Evolutionary conservation across 2,797 vertebrate genomes (phyloP), one percentile per base, ranked within the genome.

Genomic region (Hemibagrus guttatus): DNA sequence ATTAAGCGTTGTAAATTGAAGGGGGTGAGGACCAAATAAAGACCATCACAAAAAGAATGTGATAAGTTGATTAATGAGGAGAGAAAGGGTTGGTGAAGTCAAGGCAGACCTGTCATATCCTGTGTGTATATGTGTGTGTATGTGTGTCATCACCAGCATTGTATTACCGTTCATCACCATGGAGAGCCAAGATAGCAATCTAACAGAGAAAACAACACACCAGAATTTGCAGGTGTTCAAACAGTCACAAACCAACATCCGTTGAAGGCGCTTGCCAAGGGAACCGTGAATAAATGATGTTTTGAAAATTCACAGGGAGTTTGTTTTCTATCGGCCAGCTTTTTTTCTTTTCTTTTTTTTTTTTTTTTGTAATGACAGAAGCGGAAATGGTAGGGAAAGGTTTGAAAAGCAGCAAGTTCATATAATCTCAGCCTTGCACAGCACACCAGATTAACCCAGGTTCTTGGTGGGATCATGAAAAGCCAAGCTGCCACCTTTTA

Each of bases 1-100:
- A 94, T 94, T 94, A 95, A 91, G 89, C 2, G 17, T 69, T 84
- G 85, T 26, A 84, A 87, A 90, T 81, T 86, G 80, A 89, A 84
- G 85, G 88, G 76, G 82, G 76, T 75, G 26, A 76, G 63, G 86
- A 86, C 84, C 85, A 89, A 85, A 89, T 90, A 85, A 86, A 75
- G 86, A 86, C 88, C 85, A 78, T 89, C 13, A 64, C 39, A 42
- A 86, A 82, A 54, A 88, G 78, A 46, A 82, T 81, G 75, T 88
- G 88, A 90, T 86, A 83, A 88, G 88, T 90, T 88, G 88, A 89
- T 88, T 87, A 88, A 85, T 23, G 69, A 69, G 88, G 74, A 72
- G 54, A 28, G 5, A 75, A 88, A 71, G 75, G 72, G 84, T 84
- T 80, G 58, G 35, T 31, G 54, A 78, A 86, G 83, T 89, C 85